Percentiles rank a stretch among this genome's conserved stretches.
Evolutionary conservation across 2,888 invertebrate genomes (phyloP).

Genomic region (Papilio elwesi): DNA sequence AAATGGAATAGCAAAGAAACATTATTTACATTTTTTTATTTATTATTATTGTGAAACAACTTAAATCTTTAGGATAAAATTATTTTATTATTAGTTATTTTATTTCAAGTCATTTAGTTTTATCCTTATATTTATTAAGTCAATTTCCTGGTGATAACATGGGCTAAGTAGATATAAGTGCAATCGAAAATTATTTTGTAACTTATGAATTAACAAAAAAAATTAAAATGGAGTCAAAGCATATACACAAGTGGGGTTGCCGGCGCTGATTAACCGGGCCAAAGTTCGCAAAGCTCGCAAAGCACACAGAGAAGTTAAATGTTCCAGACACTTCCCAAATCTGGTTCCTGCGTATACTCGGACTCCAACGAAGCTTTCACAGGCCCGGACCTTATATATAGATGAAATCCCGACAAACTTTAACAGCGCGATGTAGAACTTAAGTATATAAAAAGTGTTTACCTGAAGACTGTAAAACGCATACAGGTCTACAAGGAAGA

Average conservation of each 20-base stretch:
- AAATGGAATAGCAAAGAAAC: no score
- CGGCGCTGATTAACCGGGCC: no score
- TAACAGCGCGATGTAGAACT: neutral
- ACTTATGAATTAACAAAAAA: no score
- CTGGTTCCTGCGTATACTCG: conserved; percentile 22
- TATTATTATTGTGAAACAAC: no score
- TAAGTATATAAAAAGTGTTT: conserved; percentile 18
- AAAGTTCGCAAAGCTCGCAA: conserved; percentile 2
- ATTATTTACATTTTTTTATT: no score
- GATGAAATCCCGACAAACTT: neutral
- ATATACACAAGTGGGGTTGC: conserved; percentile 12
- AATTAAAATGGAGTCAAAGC: neutral
- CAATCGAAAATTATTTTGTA: no score
- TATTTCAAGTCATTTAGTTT: no score
- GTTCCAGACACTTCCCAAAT: neutral
- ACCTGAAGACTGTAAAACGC: conserved; percentile 8
- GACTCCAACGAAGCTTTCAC: neutral
- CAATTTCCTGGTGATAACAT: no score
- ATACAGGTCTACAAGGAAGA: neutral
- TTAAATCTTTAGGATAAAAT: no score
- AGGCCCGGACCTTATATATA: neutral
- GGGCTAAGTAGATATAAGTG: no score
- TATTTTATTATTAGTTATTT: no score
- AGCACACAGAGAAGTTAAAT: neutral
- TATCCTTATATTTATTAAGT: no score